A percentile compares a stretch with the other conserved stretches of the same genome.
Evolutionary conservation across 2,888 invertebrate genomes (phyloP).

Genomic region (Eristalis tenax): DNA sequence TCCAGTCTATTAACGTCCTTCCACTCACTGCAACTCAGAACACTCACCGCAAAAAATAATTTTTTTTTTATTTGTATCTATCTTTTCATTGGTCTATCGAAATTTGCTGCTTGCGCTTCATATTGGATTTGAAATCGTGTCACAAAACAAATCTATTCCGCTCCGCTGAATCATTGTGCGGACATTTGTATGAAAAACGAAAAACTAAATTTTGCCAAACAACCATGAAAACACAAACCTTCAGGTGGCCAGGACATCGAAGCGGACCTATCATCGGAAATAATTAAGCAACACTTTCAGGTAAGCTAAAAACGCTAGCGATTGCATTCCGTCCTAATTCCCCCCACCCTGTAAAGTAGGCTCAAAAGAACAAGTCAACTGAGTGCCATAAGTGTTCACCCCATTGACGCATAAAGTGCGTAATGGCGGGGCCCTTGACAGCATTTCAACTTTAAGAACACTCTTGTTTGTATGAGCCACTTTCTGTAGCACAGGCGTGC

Average conservation of each 20-base stretch:
- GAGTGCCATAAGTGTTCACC: slow-evolving; percentile 41
- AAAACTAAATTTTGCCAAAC: slow-evolving; percentile 51
- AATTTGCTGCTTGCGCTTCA: slow-evolving; percentile 47
- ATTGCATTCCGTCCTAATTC: slow-evolving; percentile 16
- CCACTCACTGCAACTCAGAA: slow-evolving; percentile 49
- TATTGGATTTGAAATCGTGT: slow-evolving; percentile 63
- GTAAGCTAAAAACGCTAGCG: slow-evolving; percentile 75
- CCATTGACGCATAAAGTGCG: slow-evolving; percentile 27
- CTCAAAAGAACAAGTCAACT: slow-evolving; percentile 28
- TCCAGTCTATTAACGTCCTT: background rate
- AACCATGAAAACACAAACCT: slow-evolving; percentile 74
- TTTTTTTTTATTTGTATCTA: slow-evolving; percentile 51
- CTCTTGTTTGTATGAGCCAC: slow-evolving; percentile 21
- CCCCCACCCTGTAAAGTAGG: slow-evolving; percentile 16
- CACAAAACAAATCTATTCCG: slow-evolving; percentile 24
- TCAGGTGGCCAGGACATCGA: slow-evolving; percentile 81
- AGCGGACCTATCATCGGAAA: slow-evolving; percentile 81
- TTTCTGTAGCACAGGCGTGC: background rate
- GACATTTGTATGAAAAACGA: slow-evolving; percentile 21
- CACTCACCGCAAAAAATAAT: slow-evolving; percentile 52
- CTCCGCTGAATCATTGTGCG: slow-evolving; percentile 27
- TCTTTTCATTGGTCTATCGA: slow-evolving; percentile 67
- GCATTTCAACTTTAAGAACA: background rate
- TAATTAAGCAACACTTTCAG: slow-evolving; percentile 82
- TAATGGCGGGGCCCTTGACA: background rate